A percentile compares a stretch with the other conserved stretches of the same genome.
These are phyloP conservation scores for Otis tarda DNA, from an alignment of 2,113 vertebrate species.

Conservation along the genomic window DNA sequence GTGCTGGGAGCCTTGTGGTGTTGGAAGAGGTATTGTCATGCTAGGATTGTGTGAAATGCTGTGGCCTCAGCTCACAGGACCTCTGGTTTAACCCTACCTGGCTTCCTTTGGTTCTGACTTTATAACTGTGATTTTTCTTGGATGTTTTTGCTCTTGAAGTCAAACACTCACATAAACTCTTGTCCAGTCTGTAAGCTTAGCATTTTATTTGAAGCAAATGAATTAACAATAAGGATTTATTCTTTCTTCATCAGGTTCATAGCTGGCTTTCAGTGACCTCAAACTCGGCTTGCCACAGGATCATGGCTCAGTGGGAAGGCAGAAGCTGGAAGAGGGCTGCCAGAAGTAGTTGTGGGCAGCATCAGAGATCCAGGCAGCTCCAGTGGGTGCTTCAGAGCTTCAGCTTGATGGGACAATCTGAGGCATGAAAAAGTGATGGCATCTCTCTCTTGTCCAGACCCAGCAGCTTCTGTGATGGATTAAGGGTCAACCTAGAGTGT, in stretches of 20 bases:
- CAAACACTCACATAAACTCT: neutral
- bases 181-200: neutral
- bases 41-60: neutral
- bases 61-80: neutral
- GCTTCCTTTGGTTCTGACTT: neutral
- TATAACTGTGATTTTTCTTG: accelerated
- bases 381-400: neutral
- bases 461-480: neutral
- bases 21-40: neutral
- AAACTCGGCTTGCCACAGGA: neutral
- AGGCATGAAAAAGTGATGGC: neutral
- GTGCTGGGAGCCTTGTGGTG: neutral
- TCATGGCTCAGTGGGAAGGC: neutral
- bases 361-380: neutral
- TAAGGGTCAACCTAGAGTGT: neutral
- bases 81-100: neutral
- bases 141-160: neutral
- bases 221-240: neutral
- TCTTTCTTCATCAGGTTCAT: neutral
- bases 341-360: neutral
- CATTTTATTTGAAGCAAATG: neutral
- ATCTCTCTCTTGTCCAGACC: neutral
- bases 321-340: neutral
- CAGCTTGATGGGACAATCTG: neutral
- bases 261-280: neutral